Evolutionary conservation across 1,140 invertebrate species (phyloP), one percentile per base, ranked within the genome.

Genomic region (Acarapis woodi): DNA sequence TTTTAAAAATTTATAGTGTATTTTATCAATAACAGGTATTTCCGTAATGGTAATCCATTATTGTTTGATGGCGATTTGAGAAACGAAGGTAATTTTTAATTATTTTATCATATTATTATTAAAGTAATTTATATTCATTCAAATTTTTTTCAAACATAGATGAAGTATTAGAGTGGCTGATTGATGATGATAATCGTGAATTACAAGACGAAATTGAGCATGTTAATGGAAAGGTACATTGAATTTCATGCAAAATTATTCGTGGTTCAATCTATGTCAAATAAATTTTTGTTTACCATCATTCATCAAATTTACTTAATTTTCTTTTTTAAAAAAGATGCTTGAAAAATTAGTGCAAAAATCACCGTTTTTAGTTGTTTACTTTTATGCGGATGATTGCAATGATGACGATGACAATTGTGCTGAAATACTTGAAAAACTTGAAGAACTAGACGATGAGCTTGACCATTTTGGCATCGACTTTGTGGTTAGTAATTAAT

Each of bases 401-500:
- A 65, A 67, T 9, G 80, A 87, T 52, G n/a, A n/a, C n/a, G n/a
- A n/a, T n/a, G n/a, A n/a, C n/a, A n/a, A n/a, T n/a, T 87, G 80
- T 55, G 69, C 74, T 44, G 71, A 76, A 48, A 77, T 83, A 39
- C 57, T 88, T 38, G 72, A 80, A 55, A 66, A 75, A 38, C 52
- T 88, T 19, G 82, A 87, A 59, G 71, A 80, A 50, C 87, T 88
- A 47, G 82, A 90, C 49, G 78, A 79, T 18, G 79, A 87, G 58
- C 78, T 78, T 3, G 80, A 87, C 60, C 63, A 73, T 39, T 85
- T 70, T 57, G 82, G 63, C 22, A 85, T 90, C 47, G 80, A 90
- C 51, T 85, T 90, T 55, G 80, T 90, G 0, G n/a, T n/a, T n/a
- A n/a, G n/a, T n/a, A n/a, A n/a, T n/a, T n/a, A 39, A 39, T 34